Percentiles rank a stretch among this genome's conserved stretches.
phyloP scores from a whole-genome alignment of 2,797 vertebrate genomes.

The Anabas testudineus region DNA sequence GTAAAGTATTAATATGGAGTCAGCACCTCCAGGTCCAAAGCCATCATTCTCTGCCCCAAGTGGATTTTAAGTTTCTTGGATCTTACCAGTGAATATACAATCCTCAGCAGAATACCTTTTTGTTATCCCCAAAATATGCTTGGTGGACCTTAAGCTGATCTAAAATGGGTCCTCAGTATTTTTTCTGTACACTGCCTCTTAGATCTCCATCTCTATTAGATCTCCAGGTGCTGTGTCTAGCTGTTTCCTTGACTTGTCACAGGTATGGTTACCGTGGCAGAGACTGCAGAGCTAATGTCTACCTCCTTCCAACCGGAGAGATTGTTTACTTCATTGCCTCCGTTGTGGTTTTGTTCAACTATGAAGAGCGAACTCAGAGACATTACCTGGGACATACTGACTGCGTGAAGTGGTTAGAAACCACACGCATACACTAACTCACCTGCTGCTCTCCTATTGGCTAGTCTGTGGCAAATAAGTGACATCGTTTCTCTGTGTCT shows the following conservation, averaged over 20 bases:
- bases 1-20: too few species aligned
- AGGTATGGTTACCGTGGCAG: slow-evolving; percentile 96
- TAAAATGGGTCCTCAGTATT: too few species aligned
- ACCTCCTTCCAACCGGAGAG: slow-evolving; percentile 96
- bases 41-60: too few species aligned
- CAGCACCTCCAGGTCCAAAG: too few species aligned
- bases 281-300: slow-evolving; percentile 96
- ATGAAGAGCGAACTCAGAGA: slow-evolving; percentile 94
- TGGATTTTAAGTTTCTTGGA: too few species aligned
- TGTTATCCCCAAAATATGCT: too few species aligned
- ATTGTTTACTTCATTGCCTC: slow-evolving; percentile 98
- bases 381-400: slow-evolving; percentile 98
- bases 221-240: slow-evolving; percentile 1
- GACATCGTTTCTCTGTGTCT: slow-evolving; percentile 52
- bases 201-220: too few species aligned
- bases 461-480: neutral
- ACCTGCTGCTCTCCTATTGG: neutral
- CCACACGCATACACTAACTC: fast-evolving
- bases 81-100: too few species aligned
- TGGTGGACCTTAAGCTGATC: too few species aligned
- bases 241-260: slow-evolving; percentile 73
- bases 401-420: slow-evolving; percentile 95
- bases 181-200: too few species aligned
- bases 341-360: slow-evolving; percentile 95
- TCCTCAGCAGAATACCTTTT: too few species aligned